These are phyloP conservation scores for Cotesia congregata DNA, from an alignment of 2,888 invertebrate species.

Conservation along the genomic window DNA sequence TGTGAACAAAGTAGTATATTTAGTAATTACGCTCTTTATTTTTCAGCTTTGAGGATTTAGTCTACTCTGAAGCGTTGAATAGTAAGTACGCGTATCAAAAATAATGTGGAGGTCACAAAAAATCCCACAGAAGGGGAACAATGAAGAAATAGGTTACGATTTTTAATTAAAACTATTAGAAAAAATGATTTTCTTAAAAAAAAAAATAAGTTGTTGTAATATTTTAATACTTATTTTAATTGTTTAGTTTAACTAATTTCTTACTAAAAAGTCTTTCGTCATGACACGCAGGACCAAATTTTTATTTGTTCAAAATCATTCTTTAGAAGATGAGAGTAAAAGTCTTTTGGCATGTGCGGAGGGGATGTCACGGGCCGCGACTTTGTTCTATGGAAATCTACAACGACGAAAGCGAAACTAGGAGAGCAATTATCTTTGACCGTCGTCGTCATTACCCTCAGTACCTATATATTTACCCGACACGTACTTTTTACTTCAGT, in stretches of 20 bases:
- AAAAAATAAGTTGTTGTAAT: neutral
- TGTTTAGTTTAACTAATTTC: constrained; percentile 4
- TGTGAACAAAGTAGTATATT: neutral
- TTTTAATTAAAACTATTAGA: neutral
- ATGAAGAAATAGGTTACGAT: neutral
- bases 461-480: constrained; percentile 59
- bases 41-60: neutral
- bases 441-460: constrained; percentile 52
- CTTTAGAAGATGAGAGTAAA: constrained; percentile 48
- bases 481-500: constrained; percentile 33
- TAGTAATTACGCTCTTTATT: neutral
- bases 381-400: constrained; percentile 59
- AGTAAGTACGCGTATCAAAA: neutral
- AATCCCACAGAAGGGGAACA: neutral
- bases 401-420: constrained; percentile 69
- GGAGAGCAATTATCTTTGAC: constrained; percentile 62
- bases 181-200: neutral
- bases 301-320: constrained; percentile 16
- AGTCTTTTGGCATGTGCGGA: constrained; percentile 34
- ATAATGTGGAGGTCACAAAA: neutral
- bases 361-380: constrained; percentile 61
- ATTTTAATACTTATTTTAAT: neutral
- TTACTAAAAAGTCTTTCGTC: neutral
- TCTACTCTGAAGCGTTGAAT: neutral
- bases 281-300: neutral